Evolutionary conservation across 2,888 invertebrate species (phyloP), one percentile per base, ranked within the genome.

Genomic region (Drosophila nr. medialis): DNA sequence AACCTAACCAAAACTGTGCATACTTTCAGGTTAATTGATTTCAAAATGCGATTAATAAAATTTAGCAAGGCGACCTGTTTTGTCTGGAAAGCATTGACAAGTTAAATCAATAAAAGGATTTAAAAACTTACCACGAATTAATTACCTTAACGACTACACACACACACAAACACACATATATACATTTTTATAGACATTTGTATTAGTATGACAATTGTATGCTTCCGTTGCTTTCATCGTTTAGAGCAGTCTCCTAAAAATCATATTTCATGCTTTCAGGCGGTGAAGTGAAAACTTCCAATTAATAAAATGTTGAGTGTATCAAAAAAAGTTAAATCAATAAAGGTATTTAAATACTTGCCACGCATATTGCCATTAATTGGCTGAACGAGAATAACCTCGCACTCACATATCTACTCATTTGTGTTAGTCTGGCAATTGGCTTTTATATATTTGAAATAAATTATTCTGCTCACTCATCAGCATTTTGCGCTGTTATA

Each of bases 401-500:
- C 62, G 50, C 59, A 18, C 27, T 29, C 56, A 45, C 27, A 30
- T 48, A 51, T 54, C 29, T 48, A 29, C 29, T 66, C 30, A 50
- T 69, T 40, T 53, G 61, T 61, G 61, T 68, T 67, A 68, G 77
- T 72, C 49, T 66, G 69, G 65, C 71, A 66, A 54, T 73, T 67
- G 69, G 53, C 66, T 68, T 67, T 67, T 67, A 48, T 83, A 71
- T 80, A 72, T 84, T 78, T 72, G 73, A 83, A 90, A 88, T 88
- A 88, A 90, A 80, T 90, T 86, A 88, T 88, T 88, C 90, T 76
- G 81, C 84, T 84, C 90, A 90, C 77, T 90, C 90, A 86, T 83
- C 80, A 90, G 73, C 80, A 78, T 80, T 86, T 86, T 83, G 84
- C 81, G 84, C 81, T 89, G 90, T 83, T 88, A 89, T 89, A 90